These are phyloP conservation scores for Suncus etruscus DNA, from an alignment of 2,113 vertebrate genomes.

Conservation along the genomic window DNA sequence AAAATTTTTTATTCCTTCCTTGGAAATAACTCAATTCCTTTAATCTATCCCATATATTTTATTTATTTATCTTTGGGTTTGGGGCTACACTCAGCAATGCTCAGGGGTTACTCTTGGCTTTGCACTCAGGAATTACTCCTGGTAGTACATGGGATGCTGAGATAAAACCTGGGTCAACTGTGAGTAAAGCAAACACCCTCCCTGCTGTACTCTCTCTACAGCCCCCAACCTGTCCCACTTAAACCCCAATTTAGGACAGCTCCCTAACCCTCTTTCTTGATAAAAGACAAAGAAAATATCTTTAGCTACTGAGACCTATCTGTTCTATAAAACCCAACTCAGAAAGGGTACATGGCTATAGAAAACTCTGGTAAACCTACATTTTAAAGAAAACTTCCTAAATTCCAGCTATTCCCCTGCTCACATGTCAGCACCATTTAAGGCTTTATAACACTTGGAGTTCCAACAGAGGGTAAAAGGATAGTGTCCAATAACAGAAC, in stretches of 20 bases:
- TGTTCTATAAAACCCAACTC: constrained; percentile 36
- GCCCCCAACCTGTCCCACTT: constrained; percentile 16
- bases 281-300: constrained; percentile 3
- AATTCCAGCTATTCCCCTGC: neutral
- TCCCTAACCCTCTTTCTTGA: neutral
- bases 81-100: no score
- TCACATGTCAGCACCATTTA: neutral
- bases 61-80: no score
- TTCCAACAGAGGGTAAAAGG: neutral
- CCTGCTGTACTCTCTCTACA: no score
- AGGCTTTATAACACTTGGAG: neutral
- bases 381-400: neutral
- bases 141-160: no score
- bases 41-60: constrained; percentile 34
- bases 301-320: neutral
- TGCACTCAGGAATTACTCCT: no score
- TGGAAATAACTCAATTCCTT: constrained; percentile 28
- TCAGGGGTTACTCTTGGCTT: no score
- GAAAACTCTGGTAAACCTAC: constrained; percentile 49
- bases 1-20: neutral
- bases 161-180: no score
- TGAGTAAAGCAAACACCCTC: no score
- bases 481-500: neutral
- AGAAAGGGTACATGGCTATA: neutral
- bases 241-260: constrained; percentile 56